phyloP scores from a whole-genome alignment of 2,797 vertebrate species.

The Falco peregrinus region DNA sequence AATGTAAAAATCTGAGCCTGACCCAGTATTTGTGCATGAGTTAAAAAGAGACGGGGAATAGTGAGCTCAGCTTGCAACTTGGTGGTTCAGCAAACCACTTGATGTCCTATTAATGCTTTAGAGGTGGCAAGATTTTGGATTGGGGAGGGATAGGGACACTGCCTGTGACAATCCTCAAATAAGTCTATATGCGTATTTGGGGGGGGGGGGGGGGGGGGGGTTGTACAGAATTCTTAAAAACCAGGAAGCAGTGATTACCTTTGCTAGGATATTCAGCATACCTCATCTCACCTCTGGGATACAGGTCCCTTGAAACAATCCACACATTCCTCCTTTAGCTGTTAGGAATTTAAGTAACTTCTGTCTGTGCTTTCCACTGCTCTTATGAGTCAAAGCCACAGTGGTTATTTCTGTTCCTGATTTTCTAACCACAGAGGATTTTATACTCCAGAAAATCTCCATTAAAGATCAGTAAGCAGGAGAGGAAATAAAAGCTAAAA shows the following conservation, averaged over 20 bases:
- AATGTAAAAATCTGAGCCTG: neutral
- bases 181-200: neutral
- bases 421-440: neutral
- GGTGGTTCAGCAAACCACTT: neutral
- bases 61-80: neutral
- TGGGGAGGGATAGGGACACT: neutral
- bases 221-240: neutral
- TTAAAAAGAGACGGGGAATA: neutral
- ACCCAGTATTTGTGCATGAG: neutral
- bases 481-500: neutral
- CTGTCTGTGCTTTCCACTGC: neutral
- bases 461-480: neutral
- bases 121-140: neutral
- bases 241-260: neutral
- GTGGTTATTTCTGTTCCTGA: neutral
- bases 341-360: neutral
- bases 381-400: neutral
- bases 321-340: neutral
- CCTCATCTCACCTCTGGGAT: neutral
- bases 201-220: too few species aligned
- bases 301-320: neutral
- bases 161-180: neutral
- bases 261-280: neutral
- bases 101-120: neutral
- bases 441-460: neutral